Conservation (phyloP, 2,888 invertebrate genomes). For the Trypoxylon attenuatum region DNA sequence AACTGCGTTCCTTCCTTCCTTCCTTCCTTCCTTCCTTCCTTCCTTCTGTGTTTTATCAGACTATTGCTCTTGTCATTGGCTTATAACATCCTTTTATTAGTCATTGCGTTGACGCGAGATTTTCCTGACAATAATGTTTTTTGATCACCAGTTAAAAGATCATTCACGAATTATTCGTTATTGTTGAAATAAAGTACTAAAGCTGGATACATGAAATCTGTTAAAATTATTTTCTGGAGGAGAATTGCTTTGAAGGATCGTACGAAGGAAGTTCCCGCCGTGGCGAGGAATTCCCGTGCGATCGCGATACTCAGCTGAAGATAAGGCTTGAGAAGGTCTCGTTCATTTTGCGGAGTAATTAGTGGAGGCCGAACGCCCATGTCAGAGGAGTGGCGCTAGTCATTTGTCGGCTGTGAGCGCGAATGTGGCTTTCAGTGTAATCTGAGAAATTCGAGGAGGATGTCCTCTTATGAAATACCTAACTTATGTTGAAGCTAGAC, state of each 20-base stretch:
- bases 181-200: too few species aligned
- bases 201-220: too few species aligned
- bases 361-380: slow-evolving; percentile 47
- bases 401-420: slow-evolving; percentile 37
- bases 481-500: too few species aligned
- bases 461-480: too few species aligned
- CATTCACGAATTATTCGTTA: too few species aligned
- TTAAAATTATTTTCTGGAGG: too few species aligned
- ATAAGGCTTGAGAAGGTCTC: slow-evolving; percentile 42
- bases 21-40: slow-evolving; percentile 3
- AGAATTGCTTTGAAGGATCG: too few species aligned
- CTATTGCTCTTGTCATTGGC: too few species aligned
- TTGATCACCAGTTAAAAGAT: too few species aligned
- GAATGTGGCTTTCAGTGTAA: neutral
- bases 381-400: slow-evolving; percentile 50
- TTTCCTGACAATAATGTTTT: too few species aligned
- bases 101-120: slow-evolving; percentile 18
- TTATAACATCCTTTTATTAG: too few species aligned
- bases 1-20: neutral
- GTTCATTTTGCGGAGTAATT: slow-evolving; percentile 53
- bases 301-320: slow-evolving; percentile 34
- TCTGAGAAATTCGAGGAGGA: slow-evolving; percentile 17
- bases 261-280: too few species aligned
- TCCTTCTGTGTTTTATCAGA: neutral
- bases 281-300: slow-evolving; percentile 14